Conservation (phyloP, 2,113 vertebrate genomes). For the Gymnarchus niloticus region DNA sequence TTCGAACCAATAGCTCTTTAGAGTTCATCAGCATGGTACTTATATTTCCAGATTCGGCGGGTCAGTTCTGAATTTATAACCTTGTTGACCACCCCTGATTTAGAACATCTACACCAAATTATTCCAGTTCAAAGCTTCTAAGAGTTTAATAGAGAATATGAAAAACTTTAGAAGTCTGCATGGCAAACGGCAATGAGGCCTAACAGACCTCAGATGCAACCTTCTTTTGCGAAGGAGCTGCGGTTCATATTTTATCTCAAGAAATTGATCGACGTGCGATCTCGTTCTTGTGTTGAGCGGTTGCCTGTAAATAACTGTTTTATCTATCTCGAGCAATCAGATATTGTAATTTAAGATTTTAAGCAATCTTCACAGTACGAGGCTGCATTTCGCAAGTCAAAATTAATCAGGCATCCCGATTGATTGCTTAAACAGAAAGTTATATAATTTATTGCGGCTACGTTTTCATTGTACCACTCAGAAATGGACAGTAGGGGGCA, state of each 20-base stretch:
- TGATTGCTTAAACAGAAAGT: neutral
- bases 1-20: no score
- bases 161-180: no score
- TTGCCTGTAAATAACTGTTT: neutral
- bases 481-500: conserved; percentile 24
- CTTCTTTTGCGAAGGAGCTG: neutral
- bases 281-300: neutral
- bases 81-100: no score
- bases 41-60: no score
- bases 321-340: neutral
- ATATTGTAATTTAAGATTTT: neutral
- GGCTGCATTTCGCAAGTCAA: neutral
- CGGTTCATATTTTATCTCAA: neutral
- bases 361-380: neutral
- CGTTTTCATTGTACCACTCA: neutral
- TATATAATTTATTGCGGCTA: neutral
- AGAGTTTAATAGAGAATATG: neutral
- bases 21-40: no score
- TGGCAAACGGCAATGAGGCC: neutral
- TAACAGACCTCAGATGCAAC: neutral
- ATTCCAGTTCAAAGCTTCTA: no score
- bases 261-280: neutral
- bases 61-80: no score
- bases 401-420: neutral
- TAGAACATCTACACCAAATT: no score